These are phyloP conservation scores for Tipula vernalis DNA, from an alignment of 2,888 invertebrate genomes.

Conservation along the genomic window DNA sequence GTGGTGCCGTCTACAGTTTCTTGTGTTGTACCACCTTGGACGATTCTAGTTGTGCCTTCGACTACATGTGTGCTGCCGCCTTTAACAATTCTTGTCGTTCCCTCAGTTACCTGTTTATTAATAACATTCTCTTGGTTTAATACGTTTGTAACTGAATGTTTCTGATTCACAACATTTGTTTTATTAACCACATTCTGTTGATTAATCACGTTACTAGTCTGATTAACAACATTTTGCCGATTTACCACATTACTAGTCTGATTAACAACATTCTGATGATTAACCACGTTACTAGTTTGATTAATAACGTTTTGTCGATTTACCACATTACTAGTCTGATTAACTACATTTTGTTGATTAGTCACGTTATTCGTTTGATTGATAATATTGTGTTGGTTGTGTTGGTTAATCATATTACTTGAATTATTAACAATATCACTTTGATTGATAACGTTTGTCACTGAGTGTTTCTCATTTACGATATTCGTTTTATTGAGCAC, in stretches of 20 bases:
- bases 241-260: background rate
- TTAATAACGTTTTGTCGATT: background rate
- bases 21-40: background rate
- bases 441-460: conserved; percentile 13
- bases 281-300: background rate
- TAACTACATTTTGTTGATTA: conserved; percentile 7
- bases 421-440: conserved; percentile 11
- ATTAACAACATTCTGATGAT: background rate
- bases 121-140: background rate
- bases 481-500: conserved; percentile 15
- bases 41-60: background rate
- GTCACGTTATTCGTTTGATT: background rate
- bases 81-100: background rate
- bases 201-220: background rate
- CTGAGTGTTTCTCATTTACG: conserved; percentile 18
- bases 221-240: background rate
- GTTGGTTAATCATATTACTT: conserved; percentile 12
- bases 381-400: background rate
- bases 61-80: background rate
- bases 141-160: background rate
- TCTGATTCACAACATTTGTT: background rate
- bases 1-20: background rate
- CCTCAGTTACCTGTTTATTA: background rate
- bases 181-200: background rate
- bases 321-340: background rate